Base-by-base conservation (phyloP, 2,888 invertebrate species). In the Platycnemis pennipes region DNA sequence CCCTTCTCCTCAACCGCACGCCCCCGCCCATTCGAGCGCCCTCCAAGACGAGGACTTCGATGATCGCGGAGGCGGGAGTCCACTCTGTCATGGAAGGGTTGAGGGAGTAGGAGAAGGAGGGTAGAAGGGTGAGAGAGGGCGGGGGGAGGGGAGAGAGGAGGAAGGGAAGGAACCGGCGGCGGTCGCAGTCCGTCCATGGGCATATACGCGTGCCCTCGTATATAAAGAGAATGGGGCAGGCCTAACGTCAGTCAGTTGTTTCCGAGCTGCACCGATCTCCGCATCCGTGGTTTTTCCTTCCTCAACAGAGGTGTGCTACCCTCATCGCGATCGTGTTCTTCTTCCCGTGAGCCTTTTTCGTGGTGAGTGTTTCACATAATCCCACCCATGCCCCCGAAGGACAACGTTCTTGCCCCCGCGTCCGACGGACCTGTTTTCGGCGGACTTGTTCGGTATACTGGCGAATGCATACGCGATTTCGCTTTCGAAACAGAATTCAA, bases 231-330 rank as follows among this genome's bases (percentile, higher is more conserved):
- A 91, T 77, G 91, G 91, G 91, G 91, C 91, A 69, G 91, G 31
- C 91, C 63, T 69, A n/a, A 44, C 91, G 91, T 44, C 63, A 63
- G 91, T 91, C 91, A 91, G 91, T 91, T 91, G 91, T 91, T 91
- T 63, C 91, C 91, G 63, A 77, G 77, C 91, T 56, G 44, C 91
- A n/a, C 37, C 31, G 7, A 37, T 37, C 89, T 89, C 86, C 44
- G 63, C 5, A 86, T n/a, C n/a, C 88, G 89, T 89, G 89, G 53
- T 89, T 89, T 56, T 53, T 56, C 89, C 22, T 56, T 37, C 89
- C 56, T 56, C 42, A 37, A 49, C 42, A 42, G 91, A 53, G 44
- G 2, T 63, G 91, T 91, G 77, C 77, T 77, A 26, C 91, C 63
- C 63, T 31, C 77, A 37, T 63, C 63, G 63, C 8, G 22, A 53